Conservation (phyloP, 92 coral and sea anemone species). For the Zoanthus gigantus region DNA sequence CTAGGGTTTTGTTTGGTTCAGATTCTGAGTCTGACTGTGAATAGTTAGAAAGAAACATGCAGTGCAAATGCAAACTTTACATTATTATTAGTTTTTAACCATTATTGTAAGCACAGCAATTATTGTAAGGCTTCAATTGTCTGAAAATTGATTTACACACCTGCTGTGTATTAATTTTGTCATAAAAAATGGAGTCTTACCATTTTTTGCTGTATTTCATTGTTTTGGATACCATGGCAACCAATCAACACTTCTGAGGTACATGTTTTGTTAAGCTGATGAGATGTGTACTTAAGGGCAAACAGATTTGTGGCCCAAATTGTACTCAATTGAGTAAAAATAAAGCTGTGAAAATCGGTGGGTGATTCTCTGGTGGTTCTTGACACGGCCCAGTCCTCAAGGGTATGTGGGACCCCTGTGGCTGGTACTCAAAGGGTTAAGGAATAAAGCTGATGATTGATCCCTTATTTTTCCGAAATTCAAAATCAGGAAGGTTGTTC, state of each 20-base stretch:
- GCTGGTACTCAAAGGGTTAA: no score
- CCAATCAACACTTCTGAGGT: background rate
- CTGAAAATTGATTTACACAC: constrained; percentile 1
- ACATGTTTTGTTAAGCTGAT: background rate
- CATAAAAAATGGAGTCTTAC: background rate
- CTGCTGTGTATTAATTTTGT: constrained; percentile 4
- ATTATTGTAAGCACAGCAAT: background rate
- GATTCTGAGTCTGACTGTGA: background rate
- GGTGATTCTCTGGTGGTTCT: background rate
- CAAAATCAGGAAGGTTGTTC: no score
- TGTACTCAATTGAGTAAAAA: background rate
- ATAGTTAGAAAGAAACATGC: no score
- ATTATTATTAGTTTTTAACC: no score
- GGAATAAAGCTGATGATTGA: no score
- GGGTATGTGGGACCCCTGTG: no score
- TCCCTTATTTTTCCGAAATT: no score
- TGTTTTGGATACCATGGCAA: background rate
- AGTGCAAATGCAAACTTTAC: no score
- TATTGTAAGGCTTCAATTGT: background rate
- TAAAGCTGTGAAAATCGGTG: background rate
- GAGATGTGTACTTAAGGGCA: background rate
- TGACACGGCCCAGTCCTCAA: background rate
- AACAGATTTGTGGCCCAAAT: background rate
- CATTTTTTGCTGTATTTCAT: background rate
- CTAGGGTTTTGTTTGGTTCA: background rate